These are phyloP conservation scores for Drosophila robusta DNA, from an alignment of 2,888 invertebrate species.

Conservation along the genomic window DNA sequence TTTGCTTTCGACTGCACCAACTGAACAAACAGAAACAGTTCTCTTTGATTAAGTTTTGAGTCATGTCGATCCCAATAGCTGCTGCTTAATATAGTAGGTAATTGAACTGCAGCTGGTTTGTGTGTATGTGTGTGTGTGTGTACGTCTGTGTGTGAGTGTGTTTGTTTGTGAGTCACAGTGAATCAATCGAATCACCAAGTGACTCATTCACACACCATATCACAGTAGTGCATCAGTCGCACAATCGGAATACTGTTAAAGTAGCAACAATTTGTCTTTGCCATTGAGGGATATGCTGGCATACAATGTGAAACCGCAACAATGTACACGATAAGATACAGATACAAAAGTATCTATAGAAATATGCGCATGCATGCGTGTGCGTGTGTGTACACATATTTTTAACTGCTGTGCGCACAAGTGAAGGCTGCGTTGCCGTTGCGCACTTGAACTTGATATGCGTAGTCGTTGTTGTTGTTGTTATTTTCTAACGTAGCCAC, in stretches of 20 bases:
- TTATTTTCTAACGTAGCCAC: slow-evolving; percentile 9
- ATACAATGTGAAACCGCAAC: slow-evolving; percentile 27
- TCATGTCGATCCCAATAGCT: slow-evolving; percentile 31
- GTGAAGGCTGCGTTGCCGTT: slow-evolving; percentile 18
- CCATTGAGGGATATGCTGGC: slow-evolving; percentile 2
- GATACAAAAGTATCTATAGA: slow-evolving; percentile 3
- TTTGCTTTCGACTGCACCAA: slow-evolving; percentile 14
- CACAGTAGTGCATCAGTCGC: slow-evolving; percentile 2
- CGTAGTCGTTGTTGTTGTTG: slow-evolving; percentile 22
- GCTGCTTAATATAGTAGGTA: slow-evolving; percentile 23
- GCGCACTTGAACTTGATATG: slow-evolving; percentile 60
- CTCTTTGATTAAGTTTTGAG: slow-evolving; percentile 37
- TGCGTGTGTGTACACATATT: not conserved
- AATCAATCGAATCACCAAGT: slow-evolving; percentile 28
- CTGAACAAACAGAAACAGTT: slow-evolving; percentile 14
- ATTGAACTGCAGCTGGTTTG: slow-evolving; percentile 27
- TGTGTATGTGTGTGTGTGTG: slow-evolving; percentile 2
- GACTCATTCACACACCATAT: slow-evolving; percentile 11
- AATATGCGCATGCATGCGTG: not conserved
- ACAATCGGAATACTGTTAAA: slow-evolving; percentile 16
- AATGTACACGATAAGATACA: slow-evolving; percentile 39
- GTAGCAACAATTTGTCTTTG: slow-evolving; percentile 19
- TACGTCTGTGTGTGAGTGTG: not conserved
- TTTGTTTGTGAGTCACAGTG: slow-evolving; percentile 27
- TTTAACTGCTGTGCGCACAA: slow-evolving; percentile 24